A percentile compares a stretch with the other conserved stretches of the same genome.
Conservation (phyloP, 2,888 invertebrate species). For the Rhodophaea formosa region DNA sequence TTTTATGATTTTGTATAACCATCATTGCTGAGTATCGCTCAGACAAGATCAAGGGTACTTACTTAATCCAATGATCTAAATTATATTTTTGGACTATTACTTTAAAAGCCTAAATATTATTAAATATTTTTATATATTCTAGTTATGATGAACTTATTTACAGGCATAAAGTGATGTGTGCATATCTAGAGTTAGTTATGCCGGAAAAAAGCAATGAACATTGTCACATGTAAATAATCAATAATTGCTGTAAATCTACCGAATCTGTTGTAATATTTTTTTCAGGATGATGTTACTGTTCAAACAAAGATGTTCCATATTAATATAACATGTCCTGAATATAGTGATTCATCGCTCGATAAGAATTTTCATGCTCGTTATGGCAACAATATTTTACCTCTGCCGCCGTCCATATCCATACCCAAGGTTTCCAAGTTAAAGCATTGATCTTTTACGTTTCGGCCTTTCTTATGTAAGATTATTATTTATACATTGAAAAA, state of each 20-base stretch:
- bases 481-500: background rate
- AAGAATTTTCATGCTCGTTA: constrained; percentile 75
- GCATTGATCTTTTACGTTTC: constrained; percentile 36
- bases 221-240: background rate
- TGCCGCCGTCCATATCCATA: constrained; percentile 71
- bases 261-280: constrained; percentile 35
- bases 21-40: no score
- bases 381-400: constrained; percentile 72
- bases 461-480: constrained; percentile 17
- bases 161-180: no score
- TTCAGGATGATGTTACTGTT: constrained; percentile 57
- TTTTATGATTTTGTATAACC: no score
- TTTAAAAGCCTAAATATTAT: no score
- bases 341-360: constrained; percentile 60
- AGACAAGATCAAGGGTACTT: no score
- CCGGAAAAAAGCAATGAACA: no score
- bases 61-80: no score
- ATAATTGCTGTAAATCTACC: background rate
- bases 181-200: no score
- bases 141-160: no score
- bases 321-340: constrained; percentile 42
- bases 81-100: no score
- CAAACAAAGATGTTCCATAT: constrained; percentile 31
- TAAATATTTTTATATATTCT: no score
- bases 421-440: constrained; percentile 69